phyloP scores from a whole-genome alignment of 2,113 vertebrate genomes.

The Strix aluco region DNA sequence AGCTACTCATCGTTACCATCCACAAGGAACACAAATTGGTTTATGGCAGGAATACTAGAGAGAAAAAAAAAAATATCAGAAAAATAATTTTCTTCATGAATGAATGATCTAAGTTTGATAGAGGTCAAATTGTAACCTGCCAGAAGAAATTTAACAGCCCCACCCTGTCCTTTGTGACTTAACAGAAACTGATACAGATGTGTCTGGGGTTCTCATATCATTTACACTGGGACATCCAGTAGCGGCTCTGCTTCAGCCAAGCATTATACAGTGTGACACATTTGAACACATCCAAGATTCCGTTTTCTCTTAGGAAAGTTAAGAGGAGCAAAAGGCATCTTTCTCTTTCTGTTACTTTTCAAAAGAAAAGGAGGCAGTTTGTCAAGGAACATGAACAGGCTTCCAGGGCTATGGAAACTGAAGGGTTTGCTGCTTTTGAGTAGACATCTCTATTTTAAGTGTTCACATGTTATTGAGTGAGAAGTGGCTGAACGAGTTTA shows the following conservation, averaged over 20 bases:
- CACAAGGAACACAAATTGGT: background rate
- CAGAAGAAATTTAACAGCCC: background rate
- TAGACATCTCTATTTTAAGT: background rate
- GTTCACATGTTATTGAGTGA: background rate
- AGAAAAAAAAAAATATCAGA: background rate
- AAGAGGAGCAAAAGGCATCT: background rate
- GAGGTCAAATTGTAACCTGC: background rate
- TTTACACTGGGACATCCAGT: background rate
- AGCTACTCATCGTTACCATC: background rate
- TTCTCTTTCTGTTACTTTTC: background rate
- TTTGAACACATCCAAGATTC: background rate
- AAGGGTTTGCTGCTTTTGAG: background rate
- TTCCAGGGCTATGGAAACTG: background rate
- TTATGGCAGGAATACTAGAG: background rate
- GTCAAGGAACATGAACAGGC: background rate
- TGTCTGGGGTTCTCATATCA: background rate
- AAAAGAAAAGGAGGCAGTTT: background rate
- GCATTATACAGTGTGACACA: background rate
- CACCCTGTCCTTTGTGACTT: background rate
- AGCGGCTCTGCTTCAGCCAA: background rate
- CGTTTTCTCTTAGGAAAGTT: background rate
- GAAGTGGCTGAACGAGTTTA: background rate
- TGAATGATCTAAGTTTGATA: background rate
- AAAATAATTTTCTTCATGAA: background rate
- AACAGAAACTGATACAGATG: background rate